A percentile compares a stretch with the other conserved stretches of the same genome.
These are phyloP conservation scores for Brenthis daphne DNA, from an alignment of 2,888 invertebrate species.

Conservation along the genomic window DNA sequence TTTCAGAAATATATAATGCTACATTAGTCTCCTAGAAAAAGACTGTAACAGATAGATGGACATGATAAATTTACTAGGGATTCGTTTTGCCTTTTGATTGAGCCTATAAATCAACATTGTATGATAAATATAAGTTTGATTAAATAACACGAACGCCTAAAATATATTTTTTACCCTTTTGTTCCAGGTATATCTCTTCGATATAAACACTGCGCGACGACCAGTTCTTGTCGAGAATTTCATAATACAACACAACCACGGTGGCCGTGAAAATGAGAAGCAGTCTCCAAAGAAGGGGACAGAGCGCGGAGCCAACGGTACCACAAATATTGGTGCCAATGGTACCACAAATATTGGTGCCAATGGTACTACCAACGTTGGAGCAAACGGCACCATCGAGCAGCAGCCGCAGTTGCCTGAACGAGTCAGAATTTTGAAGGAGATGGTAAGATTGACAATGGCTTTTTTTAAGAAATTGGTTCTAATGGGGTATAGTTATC, in stretches of 20 bases:
- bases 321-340: conserved; percentile 30
- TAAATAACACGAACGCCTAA: background rate
- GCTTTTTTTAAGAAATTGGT: background rate
- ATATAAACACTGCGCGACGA: conserved; percentile 65
- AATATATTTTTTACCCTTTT: background rate
- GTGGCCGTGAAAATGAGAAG: conserved; percentile 56
- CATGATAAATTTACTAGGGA: no score
- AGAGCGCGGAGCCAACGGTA: conserved; percentile 39
- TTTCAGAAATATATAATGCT: no score
- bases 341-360: conserved; percentile 23
- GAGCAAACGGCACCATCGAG: conserved; percentile 18
- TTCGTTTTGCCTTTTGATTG: no score
- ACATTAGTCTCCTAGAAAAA: no score
- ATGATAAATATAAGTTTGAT: background rate
- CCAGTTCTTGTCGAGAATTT: conserved; percentile 74
- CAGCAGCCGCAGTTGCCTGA: conserved; percentile 63
- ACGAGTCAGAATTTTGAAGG: conserved; percentile 7
- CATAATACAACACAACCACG: conserved; percentile 74
- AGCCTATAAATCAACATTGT: background rate
- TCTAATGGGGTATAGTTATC: background rate
- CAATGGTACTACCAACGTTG: background rate
- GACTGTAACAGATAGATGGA: no score
- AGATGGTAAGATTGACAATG: background rate
- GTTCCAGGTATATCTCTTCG: conserved; percentile 71
- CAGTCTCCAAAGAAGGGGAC: conserved; percentile 49